Conservation (phyloP, 1,140 invertebrate species). For the Phenacoccus solenopsis region DNA sequence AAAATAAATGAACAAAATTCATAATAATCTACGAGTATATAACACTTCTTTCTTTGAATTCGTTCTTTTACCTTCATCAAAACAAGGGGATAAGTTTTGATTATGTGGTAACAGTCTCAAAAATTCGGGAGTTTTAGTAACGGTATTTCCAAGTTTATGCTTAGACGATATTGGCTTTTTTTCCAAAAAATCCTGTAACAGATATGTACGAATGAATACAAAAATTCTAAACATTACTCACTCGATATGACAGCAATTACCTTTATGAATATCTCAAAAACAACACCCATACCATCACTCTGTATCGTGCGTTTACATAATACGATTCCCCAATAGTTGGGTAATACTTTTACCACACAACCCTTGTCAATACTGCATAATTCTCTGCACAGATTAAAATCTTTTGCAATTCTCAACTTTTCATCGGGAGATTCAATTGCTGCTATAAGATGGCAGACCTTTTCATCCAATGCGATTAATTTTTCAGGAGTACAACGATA, state of each 20-base stretch:
- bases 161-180: not conserved
- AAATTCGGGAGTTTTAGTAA: too few relatives aligned
- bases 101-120: too few relatives aligned
- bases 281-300: constrained; percentile 27
- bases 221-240: not conserved
- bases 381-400: constrained; percentile 22
- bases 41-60: too few relatives aligned
- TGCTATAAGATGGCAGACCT: constrained; percentile 23
- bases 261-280: constrained; percentile 26
- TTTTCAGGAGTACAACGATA: constrained; percentile 23
- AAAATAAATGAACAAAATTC: too few relatives aligned
- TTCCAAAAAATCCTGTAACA: not conserved
- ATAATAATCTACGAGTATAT: too few relatives aligned
- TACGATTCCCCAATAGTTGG: constrained; percentile 21
- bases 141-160: too few relatives aligned
- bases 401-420: constrained; percentile 23
- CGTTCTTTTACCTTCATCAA: too few relatives aligned
- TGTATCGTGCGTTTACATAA: constrained; percentile 27
- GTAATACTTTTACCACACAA: constrained; percentile 20
- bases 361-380: constrained; percentile 22
- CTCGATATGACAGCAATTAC: not conserved
- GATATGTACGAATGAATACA: not conserved
- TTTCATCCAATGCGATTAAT: constrained; percentile 24
- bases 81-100: too few relatives aligned
- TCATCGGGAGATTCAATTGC: constrained; percentile 23